Conservation (phyloP, 2,888 invertebrate species). For the Drosophila mulleri region DNA sequence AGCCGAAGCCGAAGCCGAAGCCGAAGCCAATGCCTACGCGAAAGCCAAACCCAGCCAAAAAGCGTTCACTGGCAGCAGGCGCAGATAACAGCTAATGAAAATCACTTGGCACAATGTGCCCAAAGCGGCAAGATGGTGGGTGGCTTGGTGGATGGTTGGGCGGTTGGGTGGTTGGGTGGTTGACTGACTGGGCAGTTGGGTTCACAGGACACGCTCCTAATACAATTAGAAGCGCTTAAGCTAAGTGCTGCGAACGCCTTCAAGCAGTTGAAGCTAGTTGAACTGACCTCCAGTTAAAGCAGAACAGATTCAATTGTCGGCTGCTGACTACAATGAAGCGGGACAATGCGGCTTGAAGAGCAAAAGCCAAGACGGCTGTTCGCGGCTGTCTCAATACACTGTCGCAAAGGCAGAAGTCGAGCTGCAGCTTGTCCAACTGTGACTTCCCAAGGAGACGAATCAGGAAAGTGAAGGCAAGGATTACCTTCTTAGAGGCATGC, state of each 20-base stretch:
- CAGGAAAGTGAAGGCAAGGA: too few species aligned
- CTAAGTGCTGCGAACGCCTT: constrained; percentile 62
- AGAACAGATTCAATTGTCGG: constrained; percentile 2
- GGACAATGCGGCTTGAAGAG: not conserved
- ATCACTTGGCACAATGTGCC: constrained; percentile 73
- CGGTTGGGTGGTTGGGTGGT: not conserved
- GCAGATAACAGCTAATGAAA: constrained; percentile 70
- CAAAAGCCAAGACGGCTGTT: not conserved
- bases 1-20: not conserved
- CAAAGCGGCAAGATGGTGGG: constrained; percentile 11
- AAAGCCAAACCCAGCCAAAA: constrained; percentile 6
- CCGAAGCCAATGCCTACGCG: not conserved
- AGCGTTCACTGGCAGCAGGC: constrained; percentile 48
- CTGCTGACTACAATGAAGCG: not conserved
- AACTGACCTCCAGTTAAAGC: constrained; percentile 35
- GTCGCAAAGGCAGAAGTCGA: not conserved
- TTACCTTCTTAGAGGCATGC: too few species aligned
- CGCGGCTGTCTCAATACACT: not conserved
- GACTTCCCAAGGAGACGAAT: not conserved
- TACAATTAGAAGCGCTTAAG: constrained; percentile 76
- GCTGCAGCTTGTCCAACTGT: not conserved
- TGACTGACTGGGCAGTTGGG: not conserved
- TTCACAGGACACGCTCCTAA: constrained; percentile 71
- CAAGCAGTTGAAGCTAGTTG: constrained; percentile 12
- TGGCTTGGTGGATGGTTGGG: not conserved